phyloP scores from a whole-genome alignment of 2,113 vertebrate species.

The Chaenogobius annularis region DNA sequence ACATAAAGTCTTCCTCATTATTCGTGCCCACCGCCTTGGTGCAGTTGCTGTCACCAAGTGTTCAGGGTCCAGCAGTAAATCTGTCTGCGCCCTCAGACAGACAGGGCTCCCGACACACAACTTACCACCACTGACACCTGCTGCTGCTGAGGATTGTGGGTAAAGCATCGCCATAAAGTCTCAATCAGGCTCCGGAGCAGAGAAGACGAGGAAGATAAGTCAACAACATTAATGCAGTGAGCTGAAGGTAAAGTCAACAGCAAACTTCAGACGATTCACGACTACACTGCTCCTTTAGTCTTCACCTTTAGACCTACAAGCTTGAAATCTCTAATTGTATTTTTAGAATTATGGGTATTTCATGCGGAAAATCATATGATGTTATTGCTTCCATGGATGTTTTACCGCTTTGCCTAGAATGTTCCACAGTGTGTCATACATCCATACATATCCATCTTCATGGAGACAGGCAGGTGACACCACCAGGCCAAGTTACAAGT shows the following conservation, averaged over 20 bases:
- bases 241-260: neutral
- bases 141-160: constrained; percentile 24
- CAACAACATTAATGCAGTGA: constrained; percentile 6
- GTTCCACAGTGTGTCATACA: too few species aligned
- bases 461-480: too few species aligned
- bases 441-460: too few species aligned
- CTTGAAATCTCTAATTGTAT: too few species aligned
- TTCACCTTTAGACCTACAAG: too few species aligned
- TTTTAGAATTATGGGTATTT: too few species aligned
- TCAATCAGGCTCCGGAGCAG: neutral
- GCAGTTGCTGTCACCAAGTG: neutral
- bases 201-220: constrained; percentile 3
- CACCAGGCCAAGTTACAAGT: too few species aligned
- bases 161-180: constrained; percentile 5
- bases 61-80: neutral
- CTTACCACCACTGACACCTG: constrained; percentile 17
- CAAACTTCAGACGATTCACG: neutral
- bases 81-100: neutral
- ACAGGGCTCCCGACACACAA: constrained; percentile 11
- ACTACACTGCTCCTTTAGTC: neutral
- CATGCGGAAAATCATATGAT: too few species aligned
- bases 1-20: neutral
- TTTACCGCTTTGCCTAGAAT: too few species aligned
- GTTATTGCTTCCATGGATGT: too few species aligned
- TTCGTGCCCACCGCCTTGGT: neutral